A percentile compares a stretch with the other conserved stretches of the same genome.
phyloP scores from a whole-genome alignment of 2,797 vertebrate genomes.

The Graptemys geographica region DNA sequence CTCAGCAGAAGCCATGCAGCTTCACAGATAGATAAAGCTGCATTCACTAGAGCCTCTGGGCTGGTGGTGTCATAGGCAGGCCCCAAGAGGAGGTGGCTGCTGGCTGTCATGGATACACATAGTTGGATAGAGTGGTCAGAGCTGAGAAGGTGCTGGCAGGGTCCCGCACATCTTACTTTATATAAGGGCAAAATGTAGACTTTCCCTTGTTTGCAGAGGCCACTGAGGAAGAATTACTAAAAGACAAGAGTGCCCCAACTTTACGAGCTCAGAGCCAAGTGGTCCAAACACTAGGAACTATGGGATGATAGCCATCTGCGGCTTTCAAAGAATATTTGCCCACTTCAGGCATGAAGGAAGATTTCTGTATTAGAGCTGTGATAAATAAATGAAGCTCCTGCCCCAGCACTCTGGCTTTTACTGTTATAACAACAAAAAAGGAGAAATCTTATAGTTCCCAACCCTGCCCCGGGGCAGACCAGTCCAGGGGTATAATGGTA shows the following conservation, averaged over 20 bases:
- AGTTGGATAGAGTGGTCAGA: neutral
- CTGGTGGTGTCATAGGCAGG: rapidly evolving
- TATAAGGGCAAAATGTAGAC: neutral
- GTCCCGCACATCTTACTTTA: neutral
- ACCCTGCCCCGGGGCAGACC: too few relatives aligned
- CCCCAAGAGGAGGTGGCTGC: neutral
- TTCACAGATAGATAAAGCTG: neutral
- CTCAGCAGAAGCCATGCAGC: neutral
- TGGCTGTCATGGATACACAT: neutral
- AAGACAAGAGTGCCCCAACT: neutral
- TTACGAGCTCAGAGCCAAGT: neutral
- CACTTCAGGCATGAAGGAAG: too few relatives aligned
- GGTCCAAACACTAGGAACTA: too few relatives aligned
- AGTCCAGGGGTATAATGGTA: neutral
- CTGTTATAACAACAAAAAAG: too few relatives aligned
- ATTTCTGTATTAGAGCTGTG: too few relatives aligned
- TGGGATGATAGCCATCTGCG: too few relatives aligned
- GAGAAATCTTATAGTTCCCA: too few relatives aligned
- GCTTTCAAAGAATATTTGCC: too few relatives aligned
- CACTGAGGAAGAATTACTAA: neutral
- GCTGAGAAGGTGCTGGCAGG: neutral
- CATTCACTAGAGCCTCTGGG: neutral
- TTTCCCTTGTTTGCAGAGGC: neutral
- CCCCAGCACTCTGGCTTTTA: too few relatives aligned
- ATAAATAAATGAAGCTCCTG: too few relatives aligned